These are phyloP conservation scores for Plodia interpunctella DNA, from an alignment of 1,140 invertebrate species.

Conservation along the genomic window DNA sequence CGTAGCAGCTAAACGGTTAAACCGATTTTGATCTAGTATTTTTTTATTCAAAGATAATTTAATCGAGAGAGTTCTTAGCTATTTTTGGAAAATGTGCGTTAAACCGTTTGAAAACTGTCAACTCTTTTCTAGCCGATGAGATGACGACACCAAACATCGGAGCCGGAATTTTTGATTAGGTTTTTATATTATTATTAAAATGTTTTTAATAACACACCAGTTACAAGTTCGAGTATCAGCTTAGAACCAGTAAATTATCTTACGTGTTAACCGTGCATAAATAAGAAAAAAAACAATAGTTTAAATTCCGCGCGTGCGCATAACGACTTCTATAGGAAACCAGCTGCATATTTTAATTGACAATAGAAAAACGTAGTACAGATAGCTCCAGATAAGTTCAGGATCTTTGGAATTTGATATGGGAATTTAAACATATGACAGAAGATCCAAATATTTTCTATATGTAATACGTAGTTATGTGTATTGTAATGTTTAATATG, in stretches of 20 bases:
- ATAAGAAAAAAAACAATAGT: neutral
- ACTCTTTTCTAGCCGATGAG: too few species aligned
- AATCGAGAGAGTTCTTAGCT: too few species aligned
- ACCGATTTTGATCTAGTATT: too few species aligned
- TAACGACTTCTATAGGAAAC: constrained; percentile 2
- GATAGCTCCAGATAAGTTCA: neutral
- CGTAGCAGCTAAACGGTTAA: too few species aligned
- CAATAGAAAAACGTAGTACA: neutral
- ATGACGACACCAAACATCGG: too few species aligned
- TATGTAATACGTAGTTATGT: too few species aligned
- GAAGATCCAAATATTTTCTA: neutral
- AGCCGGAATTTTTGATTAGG: too few species aligned
- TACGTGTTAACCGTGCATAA: neutral
- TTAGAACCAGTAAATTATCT: neutral
- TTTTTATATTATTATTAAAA: neutral
- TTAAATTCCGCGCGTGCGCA: neutral
- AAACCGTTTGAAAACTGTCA: too few species aligned
- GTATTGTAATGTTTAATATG: too few species aligned
- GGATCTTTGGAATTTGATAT: neutral
- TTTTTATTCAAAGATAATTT: too few species aligned
- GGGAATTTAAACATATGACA: neutral
- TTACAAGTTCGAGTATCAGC: too few species aligned
- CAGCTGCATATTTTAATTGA: neutral
- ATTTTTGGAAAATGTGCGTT: too few species aligned
- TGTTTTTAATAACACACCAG: neutral